Conservation (phyloP, 1,140 invertebrate genomes). For the Pararge aegeria region DNA sequence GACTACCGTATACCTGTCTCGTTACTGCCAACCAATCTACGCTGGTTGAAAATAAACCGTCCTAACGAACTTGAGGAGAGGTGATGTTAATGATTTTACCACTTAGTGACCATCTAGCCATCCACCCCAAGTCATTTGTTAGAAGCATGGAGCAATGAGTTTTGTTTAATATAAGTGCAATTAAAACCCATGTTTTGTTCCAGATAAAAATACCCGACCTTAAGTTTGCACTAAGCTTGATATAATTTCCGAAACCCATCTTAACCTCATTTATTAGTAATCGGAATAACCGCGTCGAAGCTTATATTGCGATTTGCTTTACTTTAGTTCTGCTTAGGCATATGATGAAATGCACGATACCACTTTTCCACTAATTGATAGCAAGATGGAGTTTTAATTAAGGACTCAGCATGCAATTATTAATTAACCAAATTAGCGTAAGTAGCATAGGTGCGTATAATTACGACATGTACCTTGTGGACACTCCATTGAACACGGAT, state of each 20-base stretch:
- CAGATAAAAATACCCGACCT: not conserved
- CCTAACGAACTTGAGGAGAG: slow-evolving; percentile 50
- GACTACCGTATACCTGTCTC: slow-evolving; percentile 67
- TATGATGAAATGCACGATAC: slow-evolving; percentile 10
- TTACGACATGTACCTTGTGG: no score
- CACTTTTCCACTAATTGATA: slow-evolving; percentile 4
- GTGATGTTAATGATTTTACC: slow-evolving; percentile 44
- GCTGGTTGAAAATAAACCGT: slow-evolving; percentile 64
- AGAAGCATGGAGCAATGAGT: slow-evolving; percentile 42
- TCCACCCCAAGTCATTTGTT: slow-evolving; percentile 29
- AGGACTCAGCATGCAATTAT: slow-evolving; percentile 6
- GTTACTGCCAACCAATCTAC: slow-evolving; percentile 67
- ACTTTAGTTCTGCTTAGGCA: slow-evolving; percentile 8
- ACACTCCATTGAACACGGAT: no score
- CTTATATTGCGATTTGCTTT: not conserved
- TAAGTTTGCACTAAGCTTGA: not conserved
- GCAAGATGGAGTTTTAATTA: not conserved
- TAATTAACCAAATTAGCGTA: not conserved
- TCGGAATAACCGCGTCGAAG: not conserved
- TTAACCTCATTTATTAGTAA: not conserved
- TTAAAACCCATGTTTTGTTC: slow-evolving; percentile 8
- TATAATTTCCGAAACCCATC: not conserved
- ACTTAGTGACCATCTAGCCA: slow-evolving; percentile 40
- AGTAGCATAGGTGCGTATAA: not conserved
- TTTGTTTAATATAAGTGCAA: slow-evolving; percentile 11